Conservation (phyloP, 2,797 vertebrate genomes). For the Falco novaeseelandiae region DNA sequence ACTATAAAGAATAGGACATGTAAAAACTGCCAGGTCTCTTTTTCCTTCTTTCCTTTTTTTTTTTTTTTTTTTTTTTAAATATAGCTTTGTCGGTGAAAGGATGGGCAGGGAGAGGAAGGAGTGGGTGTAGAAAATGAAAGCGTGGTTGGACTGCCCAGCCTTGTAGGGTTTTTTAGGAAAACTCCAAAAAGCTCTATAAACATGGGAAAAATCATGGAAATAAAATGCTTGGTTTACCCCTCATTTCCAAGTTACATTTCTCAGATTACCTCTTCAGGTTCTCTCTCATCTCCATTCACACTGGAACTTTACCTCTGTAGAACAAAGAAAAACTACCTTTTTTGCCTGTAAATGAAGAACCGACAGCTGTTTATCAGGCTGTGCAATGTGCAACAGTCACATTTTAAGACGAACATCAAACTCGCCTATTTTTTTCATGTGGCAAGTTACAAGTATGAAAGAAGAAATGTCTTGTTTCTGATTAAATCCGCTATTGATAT, state of each 20-base stretch:
- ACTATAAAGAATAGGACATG: background rate
- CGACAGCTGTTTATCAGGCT: slow-evolving; percentile 11
- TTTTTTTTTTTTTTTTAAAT: background rate
- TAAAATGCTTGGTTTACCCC: background rate
- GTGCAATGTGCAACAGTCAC: background rate
- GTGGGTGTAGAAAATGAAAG: slow-evolving; percentile 29
- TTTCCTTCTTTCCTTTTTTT: background rate
- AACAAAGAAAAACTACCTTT: background rate
- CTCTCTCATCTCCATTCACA: background rate
- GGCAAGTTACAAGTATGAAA: background rate
- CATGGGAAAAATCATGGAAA: background rate
- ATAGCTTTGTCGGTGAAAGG: background rate
- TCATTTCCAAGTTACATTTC: background rate
- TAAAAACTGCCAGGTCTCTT: background rate
- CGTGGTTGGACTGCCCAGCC: background rate
- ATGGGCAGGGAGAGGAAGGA: slow-evolving; percentile 14
- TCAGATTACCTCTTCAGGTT: background rate
- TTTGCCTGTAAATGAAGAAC: background rate
- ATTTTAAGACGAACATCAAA: background rate
- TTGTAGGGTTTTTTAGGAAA: background rate
- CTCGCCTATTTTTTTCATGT: background rate
- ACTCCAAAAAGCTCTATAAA: background rate
- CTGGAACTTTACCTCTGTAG: background rate
- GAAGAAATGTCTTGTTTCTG: slow-evolving; percentile 32
- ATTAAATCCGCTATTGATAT: slow-evolving; percentile 40